Conservation (phyloP, 2,888 invertebrate genomes). For the Auanema sp. region DNA sequence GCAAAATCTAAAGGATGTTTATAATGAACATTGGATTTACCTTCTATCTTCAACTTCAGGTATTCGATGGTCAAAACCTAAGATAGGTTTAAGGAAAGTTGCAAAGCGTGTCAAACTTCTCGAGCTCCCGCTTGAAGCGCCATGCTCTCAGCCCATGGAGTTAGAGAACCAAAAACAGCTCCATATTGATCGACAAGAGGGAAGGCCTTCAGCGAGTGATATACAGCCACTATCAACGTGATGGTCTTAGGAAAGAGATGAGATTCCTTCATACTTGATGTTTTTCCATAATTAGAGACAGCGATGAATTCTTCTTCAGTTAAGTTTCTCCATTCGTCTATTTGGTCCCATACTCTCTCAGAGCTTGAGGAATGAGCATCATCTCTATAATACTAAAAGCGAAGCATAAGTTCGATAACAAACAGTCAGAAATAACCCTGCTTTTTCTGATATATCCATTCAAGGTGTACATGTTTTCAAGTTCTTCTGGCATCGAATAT, state of each 20-base stretch:
- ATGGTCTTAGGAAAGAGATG: background rate
- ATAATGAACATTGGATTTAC: slow-evolving; percentile 19
- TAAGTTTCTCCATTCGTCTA: too few relatives aligned
- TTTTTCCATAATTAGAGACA: too few relatives aligned
- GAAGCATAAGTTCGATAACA: too few relatives aligned
- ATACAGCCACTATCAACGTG: slow-evolving; percentile 24
- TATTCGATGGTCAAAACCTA: slow-evolving; percentile 29
- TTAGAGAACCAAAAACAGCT: slow-evolving; percentile 31
- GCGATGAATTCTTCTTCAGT: too few relatives aligned
- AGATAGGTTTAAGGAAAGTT: background rate
- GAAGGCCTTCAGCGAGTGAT: slow-evolving; percentile 23
- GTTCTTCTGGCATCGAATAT: too few relatives aligned
- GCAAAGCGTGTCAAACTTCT: slow-evolving; percentile 9
- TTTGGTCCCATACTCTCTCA: too few relatives aligned
- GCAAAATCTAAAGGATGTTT: slow-evolving; percentile 25
- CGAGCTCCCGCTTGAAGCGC: slow-evolving; percentile 20
- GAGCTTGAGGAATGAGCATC: too few relatives aligned
- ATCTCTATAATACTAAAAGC: too few relatives aligned
- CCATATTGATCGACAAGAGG: slow-evolving; percentile 20
- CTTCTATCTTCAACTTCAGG: slow-evolving; percentile 18
- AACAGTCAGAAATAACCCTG: too few relatives aligned
- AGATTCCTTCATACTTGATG: background rate
- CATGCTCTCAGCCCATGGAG: slow-evolving; percentile 36
- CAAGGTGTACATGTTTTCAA: too few relatives aligned
- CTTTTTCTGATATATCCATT: too few relatives aligned